Evolutionary conservation across 2,797 vertebrate genomes (phyloP), one percentile per base, ranked within the genome.

Genomic region (Enteromius paludinosus): DNA sequence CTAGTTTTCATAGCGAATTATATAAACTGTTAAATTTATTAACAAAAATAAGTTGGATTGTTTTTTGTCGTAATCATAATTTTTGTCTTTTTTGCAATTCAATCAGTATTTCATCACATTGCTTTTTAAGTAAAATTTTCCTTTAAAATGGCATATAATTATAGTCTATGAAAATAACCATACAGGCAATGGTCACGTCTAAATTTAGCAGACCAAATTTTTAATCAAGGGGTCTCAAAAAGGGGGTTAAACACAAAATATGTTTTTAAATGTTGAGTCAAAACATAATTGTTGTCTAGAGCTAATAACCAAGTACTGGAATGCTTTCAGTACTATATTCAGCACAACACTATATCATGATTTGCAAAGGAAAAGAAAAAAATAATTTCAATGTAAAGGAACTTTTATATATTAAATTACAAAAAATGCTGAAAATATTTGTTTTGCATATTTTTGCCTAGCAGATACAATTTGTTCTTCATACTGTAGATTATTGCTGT

Each of bases 401-500:
- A 38, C 35, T 8, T 38, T 38, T 38, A 38, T 8, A 38, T 38
- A 38, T 38, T 38, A 8, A 38, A 38, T 38, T 38, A 38, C 35
- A 38, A 38, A 38, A 38, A 38, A 38, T 38, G 9, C 38, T 41
- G 14, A 9, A 35, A 66, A 79, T 75, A 25, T 61, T 66, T 81
- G 72, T 75, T 41, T 35, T 35, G 30, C 45, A 8, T 66, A 75
- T 78, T 66, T 64, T 80, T 77, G 75, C 62, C 64, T 77, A 33
- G 47, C 43, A 64, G 33, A 41, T 59, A 49, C 33, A 54, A 68
- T 79, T 85, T 83, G 73, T 71, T 70, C n/a, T 49, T 66, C 35
- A 45, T 43, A 25, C 65, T 77, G 35, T 65, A 65, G 59, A 72
- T 64, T 76, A 54, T 56, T 81, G 66, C 84, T 74, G 74, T 75